Conservation (phyloP, 1,140 invertebrate species). For the Cotesia chilonis region DNA sequence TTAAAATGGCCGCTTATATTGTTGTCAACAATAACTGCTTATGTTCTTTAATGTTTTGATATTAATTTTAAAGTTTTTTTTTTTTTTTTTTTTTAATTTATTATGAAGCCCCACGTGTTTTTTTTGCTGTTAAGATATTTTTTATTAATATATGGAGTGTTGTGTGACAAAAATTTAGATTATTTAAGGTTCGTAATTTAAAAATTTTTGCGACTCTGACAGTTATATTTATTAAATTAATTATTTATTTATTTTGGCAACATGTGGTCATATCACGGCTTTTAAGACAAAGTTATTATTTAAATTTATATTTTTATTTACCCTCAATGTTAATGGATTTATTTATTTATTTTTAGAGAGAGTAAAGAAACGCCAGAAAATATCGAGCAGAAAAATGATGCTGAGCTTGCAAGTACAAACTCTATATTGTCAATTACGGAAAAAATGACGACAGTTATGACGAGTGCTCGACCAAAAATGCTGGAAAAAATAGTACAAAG, state of each 20-base stretch:
- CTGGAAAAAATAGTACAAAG: slow-evolving; percentile 1
- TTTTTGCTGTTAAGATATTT: slow-evolving; percentile 51
- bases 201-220: slow-evolving; percentile 10
- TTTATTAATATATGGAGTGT: slow-evolving; percentile 49
- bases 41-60: slow-evolving; percentile 50
- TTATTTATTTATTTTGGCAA: neutral
- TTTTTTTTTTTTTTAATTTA: slow-evolving; percentile 25
- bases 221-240: slow-evolving; percentile 40
- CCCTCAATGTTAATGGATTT: neutral
- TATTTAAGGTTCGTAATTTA: slow-evolving; percentile 30
- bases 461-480: neutral
- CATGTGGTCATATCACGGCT: too few species aligned
- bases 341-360: slow-evolving; percentile 13
- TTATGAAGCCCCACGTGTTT: slow-evolving; percentile 57
- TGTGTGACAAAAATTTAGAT: slow-evolving; percentile 38
- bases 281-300: too few species aligned
- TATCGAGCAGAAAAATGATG: neutral
- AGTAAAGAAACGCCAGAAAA: neutral
- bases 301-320: too few species aligned
- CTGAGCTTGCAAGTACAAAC: slow-evolving; percentile 22
- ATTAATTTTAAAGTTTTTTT: slow-evolving; percentile 39
- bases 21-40: slow-evolving; percentile 44
- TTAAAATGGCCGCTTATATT: slow-evolving; percentile 51
- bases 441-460: slow-evolving; percentile 4
- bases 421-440: slow-evolving; percentile 18